Evolutionary conservation across 2,797 vertebrate genomes (phyloP).

Genomic region (Valencia hispanica): DNA sequence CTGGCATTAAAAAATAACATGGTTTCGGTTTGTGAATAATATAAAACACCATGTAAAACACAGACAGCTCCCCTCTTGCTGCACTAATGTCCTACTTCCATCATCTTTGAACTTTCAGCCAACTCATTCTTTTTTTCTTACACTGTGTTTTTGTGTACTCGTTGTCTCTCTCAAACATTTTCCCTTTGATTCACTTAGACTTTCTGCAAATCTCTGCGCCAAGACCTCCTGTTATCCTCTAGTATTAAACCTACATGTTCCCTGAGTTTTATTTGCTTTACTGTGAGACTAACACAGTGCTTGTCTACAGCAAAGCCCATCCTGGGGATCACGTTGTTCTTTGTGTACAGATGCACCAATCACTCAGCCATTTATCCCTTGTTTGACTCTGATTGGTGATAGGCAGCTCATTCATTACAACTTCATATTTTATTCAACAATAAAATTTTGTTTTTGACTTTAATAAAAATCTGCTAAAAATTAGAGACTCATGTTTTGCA

Average conservation of each 20-base stretch:
- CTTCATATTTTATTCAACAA: too few species aligned
- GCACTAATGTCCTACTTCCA: neutral
- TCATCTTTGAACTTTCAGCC: conserved; percentile 7
- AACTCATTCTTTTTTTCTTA: neutral
- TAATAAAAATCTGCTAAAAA: neutral
- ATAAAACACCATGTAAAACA: neutral
- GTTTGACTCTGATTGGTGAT: neutral
- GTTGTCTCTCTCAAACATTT: neutral
- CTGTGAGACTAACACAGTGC: conserved; percentile 17
- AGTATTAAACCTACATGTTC: conserved; percentile 41
- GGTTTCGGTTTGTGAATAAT: neutral
- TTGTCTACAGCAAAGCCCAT: conserved; percentile 31
- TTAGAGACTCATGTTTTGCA: too few species aligned
- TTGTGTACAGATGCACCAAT: neutral
- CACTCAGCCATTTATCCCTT: neutral
- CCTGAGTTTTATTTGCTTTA: conserved; percentile 20
- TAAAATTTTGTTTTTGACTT: too few species aligned
- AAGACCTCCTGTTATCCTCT: conserved; percentile 29
- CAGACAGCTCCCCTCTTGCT: neutral
- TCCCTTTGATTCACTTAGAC: conserved; percentile 21
- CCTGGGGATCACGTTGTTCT: conserved; percentile 4
- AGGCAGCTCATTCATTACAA: too few species aligned
- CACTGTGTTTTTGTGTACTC: neutral
- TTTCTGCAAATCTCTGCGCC: conserved; percentile 23
- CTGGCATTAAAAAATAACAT: neutral